Base-by-base conservation (phyloP, 2,113 vertebrate genomes). In the Plecturocebus donacophilus region DNA sequence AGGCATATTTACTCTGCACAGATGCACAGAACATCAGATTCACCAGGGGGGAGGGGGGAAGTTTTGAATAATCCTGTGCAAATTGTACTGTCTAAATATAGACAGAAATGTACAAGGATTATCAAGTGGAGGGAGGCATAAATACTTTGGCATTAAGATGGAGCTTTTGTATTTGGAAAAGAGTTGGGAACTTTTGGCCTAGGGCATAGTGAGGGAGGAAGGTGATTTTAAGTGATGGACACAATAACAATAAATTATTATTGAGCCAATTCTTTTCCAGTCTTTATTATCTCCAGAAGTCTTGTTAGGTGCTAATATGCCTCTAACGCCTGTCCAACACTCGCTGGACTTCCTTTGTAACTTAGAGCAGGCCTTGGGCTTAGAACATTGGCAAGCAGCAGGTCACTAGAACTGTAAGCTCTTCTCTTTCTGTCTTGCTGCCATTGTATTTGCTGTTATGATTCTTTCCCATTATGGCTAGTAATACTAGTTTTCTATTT, bases 31-130 rank as follows among this genome's bases (percentile, higher is more conserved):
- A 40, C 47, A 47, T 77, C 75, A 81, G 87, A 83, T 21, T 71
- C 40, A 64, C 94, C 42, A 19, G 12, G 12, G 45, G 20, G 23
- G 79, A 56, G 19, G 45, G 17, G 10, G 70, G 56, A 30, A 20
- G 16, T 83, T 90, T 70, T 90, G 88, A 87, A 40, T 93, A 92
- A 96, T 95, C 86, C 92, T 87, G 75, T 73, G 56, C 75, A 92
- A 96, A 96, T 64, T 83, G 81, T 25, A 30, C 90, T 92, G 61
- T 90, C 68, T 95, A 90, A 91, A 96, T 89, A 87, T 49, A 96
- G 86, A 80, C 32, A 82, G 77, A 94, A 82, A 79, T 38, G 68
- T 21, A 30, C 75, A 35, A 11, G 77, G 64, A 92, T 81, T 90
- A 80, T 35, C 75, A 45, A 77, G 83, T 32, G 52, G 75, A 68